Evolutionary conservation across 2,797 vertebrate genomes (phyloP), one percentile per base, ranked within the genome.

Genomic region (Champsocephalus esox): DNA sequence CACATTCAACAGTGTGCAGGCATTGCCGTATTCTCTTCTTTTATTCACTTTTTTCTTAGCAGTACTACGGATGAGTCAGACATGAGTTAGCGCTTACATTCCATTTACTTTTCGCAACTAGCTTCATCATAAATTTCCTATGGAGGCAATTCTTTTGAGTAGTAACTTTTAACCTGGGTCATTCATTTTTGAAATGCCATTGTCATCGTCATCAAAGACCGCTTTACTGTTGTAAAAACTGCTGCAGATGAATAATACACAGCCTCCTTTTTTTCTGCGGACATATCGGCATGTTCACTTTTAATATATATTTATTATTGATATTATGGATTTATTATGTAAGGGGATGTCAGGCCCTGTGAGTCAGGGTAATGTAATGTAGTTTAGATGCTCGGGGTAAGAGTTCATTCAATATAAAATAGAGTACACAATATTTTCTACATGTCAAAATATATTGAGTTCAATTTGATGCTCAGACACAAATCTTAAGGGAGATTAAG

Each of bases 101-200:
- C 84, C 84, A 76, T 88, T 91, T 92, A 82, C 85, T 92, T 91
- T 87, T 81, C 77, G 84, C 82, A 77, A 80, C 84, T 87, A n/a
- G 58, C 77, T 84, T 88, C 63, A 76, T 89, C 82, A 85, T 93
- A 89, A 82, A 94, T 93, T 89, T 93, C 78, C 72, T 77, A 89
- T 82, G 61, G 74, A 88, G 28, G 86, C 71, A 83, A 79, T 91
- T 92, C 73, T 82, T 89, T 68, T 46, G 85, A 89, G 86, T 77
- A 71, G 73, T 83, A 85, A 88, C 88, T 91, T 92, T 88, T 85
- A 87, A 92, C 80, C 77, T n/a, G 41, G 80, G 75, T 83, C 80
- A 82, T 93, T 89, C 78, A 85, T 88, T 92, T 94, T 91, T 92
- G 82, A 93, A 89, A 87, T 77, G 78, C 76, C 83, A 77, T 81